Evolutionary conservation across 2,797 vertebrate species (phyloP).

Genomic region (Falco naumanni): DNA sequence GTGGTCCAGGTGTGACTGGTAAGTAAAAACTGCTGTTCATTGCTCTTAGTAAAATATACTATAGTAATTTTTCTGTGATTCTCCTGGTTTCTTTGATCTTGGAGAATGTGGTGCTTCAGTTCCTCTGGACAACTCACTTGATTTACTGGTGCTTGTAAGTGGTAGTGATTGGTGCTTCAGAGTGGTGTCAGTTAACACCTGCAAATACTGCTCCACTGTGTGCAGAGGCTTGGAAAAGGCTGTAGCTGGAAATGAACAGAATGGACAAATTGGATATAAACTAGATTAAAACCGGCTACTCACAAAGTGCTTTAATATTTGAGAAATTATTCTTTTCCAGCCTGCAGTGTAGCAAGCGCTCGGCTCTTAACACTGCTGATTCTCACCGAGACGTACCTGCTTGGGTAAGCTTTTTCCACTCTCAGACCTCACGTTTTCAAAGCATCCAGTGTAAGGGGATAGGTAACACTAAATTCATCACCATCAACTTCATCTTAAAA

Average conservation of each 20-base stretch:
- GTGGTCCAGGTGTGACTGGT: fast-evolving
- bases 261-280: neutral
- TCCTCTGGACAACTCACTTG: neutral
- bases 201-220: neutral
- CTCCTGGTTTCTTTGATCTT: neutral
- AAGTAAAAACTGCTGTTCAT: neutral
- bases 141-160: neutral
- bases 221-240: neutral
- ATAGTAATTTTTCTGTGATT: fast-evolving
- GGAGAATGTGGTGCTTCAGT: neutral
- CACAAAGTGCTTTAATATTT: neutral
- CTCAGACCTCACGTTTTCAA: neutral
- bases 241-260: neutral
- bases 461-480: neutral
- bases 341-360: neutral
- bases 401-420: neutral
- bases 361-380: neutral
- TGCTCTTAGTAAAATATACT: neutral
- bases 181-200: neutral
- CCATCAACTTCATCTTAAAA: neutral
- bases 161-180: neutral
- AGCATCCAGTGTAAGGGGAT: fast-evolving
- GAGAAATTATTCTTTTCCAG: neutral
- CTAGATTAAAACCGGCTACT: neutral
- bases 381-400: neutral